A percentile compares a stretch with the other conserved stretches of the same genome.
phyloP scores from a whole-genome alignment of 92 coral and sea anemone genomes.

The Virgularia gustaviana region DNA sequence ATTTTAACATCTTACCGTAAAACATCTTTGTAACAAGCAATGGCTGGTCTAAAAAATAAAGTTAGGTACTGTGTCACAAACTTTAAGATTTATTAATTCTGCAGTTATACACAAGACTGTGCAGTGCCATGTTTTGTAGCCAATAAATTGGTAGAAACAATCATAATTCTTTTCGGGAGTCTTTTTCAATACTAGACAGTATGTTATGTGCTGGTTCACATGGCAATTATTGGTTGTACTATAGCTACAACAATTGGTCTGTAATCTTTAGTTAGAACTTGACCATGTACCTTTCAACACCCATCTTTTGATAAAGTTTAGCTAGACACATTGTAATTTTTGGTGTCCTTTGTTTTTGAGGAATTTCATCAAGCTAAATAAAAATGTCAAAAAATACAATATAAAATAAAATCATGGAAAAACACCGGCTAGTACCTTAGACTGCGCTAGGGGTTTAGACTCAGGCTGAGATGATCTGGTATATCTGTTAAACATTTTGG shows the following conservation, averaged over 20 bases:
- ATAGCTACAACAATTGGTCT: not conserved
- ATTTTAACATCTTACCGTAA: constrained; percentile 90
- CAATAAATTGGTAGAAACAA: too few relatives aligned
- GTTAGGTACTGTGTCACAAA: too few relatives aligned
- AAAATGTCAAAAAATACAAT: not conserved
- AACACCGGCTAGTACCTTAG: too few relatives aligned
- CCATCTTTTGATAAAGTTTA: constrained; percentile 78
- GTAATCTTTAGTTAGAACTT: too few relatives aligned
- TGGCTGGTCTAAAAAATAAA: constrained; percentile 95
- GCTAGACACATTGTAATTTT: constrained; percentile 91
- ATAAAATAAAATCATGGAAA: not conserved
- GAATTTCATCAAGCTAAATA: constrained; percentile 83
- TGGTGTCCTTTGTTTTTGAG: constrained; percentile 94
- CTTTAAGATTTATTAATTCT: too few relatives aligned
- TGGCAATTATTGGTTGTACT: not conserved
- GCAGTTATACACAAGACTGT: too few relatives aligned
- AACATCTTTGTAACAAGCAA: constrained; percentile 96
- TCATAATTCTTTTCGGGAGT: not conserved
- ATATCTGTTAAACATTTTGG: too few relatives aligned
- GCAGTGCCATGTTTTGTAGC: too few relatives aligned
- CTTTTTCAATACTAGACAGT: not conserved
- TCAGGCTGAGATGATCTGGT: too few relatives aligned
- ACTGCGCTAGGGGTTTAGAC: too few relatives aligned
- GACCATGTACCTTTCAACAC: constrained; percentile 77
- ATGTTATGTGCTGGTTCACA: not conserved